Percentiles rank a stretch among this genome's conserved stretches.
Conservation (phyloP, 2,797 vertebrate species). For the Poliocrania exsul region DNA sequence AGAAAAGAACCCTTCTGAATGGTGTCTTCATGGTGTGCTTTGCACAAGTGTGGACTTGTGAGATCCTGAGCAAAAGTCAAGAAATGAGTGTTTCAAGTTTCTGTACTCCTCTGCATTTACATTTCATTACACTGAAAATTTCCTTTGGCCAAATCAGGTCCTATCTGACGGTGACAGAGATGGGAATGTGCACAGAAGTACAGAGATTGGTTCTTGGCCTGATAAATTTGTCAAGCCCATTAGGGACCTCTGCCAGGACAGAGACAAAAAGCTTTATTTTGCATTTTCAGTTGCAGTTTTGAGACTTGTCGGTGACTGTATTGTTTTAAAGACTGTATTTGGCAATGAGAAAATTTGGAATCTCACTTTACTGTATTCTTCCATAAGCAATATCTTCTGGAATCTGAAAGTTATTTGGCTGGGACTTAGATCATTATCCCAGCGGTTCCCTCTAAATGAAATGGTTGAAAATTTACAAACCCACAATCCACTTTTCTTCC, state of each 20-base stretch:
- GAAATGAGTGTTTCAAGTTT: not conserved
- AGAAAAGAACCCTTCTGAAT: not conserved
- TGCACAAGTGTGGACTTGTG: not conserved
- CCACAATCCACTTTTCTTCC: not conserved
- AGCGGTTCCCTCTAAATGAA: not conserved
- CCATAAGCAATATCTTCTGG: not conserved
- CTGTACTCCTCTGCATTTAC: not conserved
- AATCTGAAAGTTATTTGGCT: not conserved
- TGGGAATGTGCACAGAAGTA: not conserved
- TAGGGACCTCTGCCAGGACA: not conserved
- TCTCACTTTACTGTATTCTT: not conserved
- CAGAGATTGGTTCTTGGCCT: not conserved
- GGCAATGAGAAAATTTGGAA: not conserved
- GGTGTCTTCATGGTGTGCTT: not conserved
- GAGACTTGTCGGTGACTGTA: not conserved
- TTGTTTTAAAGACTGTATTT: not conserved
- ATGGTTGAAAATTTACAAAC: not conserved
- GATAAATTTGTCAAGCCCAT: fast-evolving
- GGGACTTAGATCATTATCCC: not conserved
- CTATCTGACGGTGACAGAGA: not conserved
- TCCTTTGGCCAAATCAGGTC: not conserved
- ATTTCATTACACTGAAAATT: not conserved
- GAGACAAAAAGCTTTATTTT: not conserved
- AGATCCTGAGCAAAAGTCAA: not conserved
- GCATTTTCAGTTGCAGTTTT: not conserved